Base-by-base conservation (phyloP, 2,888 invertebrate genomes). In the Spilarctia lutea region DNA sequence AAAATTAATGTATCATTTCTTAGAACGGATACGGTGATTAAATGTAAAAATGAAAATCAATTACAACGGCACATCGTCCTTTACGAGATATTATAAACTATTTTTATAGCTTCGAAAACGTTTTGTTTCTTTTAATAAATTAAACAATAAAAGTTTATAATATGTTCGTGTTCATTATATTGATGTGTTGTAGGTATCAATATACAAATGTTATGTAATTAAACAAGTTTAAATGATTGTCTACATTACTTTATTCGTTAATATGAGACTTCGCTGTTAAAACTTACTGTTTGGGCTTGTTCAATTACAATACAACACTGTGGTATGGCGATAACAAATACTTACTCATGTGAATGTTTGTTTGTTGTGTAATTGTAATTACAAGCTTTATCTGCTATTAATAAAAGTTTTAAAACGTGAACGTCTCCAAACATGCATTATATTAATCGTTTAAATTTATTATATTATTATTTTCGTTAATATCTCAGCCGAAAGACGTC, bases 1-100 rank as follows among this genome's bases (percentile, higher is more conserved):
- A 27, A 72, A 79, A 74, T 74, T 79, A 24, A 13, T 81, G 27
- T 77, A 81, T 83, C 79, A 79, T 78, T 65, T 45, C 82, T 76
- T 79, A 68, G 66, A 83, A 82, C 82, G 16, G 52, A 70, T 74
- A 78, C 69, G 63, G 13, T 39, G 30, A 75, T 77, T 77, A 72
- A 76, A 75, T 72, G 35, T 56, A 75, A 70, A 72, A 81, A 74
- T 75, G 74, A 68, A 72, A 70, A 74, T 65, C 74, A 79, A 79
- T 76, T 83, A 81, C 45, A 65, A 20, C 42, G 52, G 20, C 67
- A 56, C 48, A 52, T 52, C n/a, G 48, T 66, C 35, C n/a, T 65
- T 65, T 65, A 65, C 65, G 65, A 65, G 33, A 33, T 33, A n/a
- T 65, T 71, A 48, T 65, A 35, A 48, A 71, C n/a, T 39, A 66